Conservation (phyloP, 2,797 vertebrate genomes). For the Nothura maculosa region DNA sequence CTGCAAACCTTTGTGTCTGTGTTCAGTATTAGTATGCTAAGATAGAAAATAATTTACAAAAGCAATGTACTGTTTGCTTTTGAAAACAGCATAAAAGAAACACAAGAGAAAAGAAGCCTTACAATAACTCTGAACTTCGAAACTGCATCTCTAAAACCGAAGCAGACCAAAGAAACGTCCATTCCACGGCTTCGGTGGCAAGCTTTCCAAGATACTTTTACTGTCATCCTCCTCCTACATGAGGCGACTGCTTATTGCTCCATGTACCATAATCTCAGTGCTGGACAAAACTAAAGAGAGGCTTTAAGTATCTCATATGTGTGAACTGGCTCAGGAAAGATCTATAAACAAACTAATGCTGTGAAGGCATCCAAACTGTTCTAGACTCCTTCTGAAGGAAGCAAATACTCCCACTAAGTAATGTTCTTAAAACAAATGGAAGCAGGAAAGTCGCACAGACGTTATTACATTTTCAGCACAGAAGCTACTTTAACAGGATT, state of each 20-base stretch:
- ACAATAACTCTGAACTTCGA: background rate
- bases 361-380: background rate
- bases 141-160: background rate
- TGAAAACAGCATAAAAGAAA: background rate
- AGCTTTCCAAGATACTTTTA: background rate
- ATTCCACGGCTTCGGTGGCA: background rate
- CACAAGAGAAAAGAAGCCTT: background rate
- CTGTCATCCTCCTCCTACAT: background rate
- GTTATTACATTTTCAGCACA: background rate
- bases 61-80: background rate
- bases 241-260: background rate
- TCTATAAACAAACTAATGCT: background rate
- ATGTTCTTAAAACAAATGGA: background rate
- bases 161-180: background rate
- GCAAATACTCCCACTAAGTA: background rate
- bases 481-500: background rate
- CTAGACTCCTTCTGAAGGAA: background rate
- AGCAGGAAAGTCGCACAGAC: background rate
- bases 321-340: background rate
- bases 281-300: background rate
- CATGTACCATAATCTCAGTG: background rate
- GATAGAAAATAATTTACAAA: background rate
- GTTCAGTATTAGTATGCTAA: background rate
- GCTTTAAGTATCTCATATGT: background rate
- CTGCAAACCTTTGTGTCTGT: background rate